Evolutionary conservation across 1,140 invertebrate genomes (phyloP), one percentile per base, ranked within the genome.

Genomic region (Eubasilissa regina): DNA sequence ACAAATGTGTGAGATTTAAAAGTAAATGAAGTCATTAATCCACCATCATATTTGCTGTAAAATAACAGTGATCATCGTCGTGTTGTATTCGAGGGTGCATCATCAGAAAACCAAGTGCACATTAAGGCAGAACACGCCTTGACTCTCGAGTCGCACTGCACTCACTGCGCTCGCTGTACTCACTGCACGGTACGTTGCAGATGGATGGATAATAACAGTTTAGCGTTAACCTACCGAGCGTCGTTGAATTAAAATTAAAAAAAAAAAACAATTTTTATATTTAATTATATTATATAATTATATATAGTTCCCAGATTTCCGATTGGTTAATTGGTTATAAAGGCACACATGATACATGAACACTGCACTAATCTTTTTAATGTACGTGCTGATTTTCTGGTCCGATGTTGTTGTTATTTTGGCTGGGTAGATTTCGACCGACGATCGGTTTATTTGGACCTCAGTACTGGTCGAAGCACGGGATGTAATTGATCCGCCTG

Each of bases 161-260:
- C 21, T 64, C 19, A 12, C 17, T 35, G n/a, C 35, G 13, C 21
- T 64, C 19, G 3, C 17, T 35, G n/a, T 13, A 35, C 6, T 35
- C 25, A 35, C 25, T 35, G 25, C 25, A 35, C 25, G 25, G 25
- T 35, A 6, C 25, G 25, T 0, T 68, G 7, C 62, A 47, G 44
- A 68, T 68, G 44, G 64, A 45, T n/a, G 73, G 72, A 79, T 75
- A 79, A 79, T 79, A 75, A 79, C 78, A 79, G 72, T 75, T 79
- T 79, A 48, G 15, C 45, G 60, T 75, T 79, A 55, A 78, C 66
- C 77, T 51, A 56, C 17, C 9, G 17, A 17, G 6, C 43, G 43
- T 21, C 3, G 13, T 21, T 0, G 3, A 56, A 17, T 17, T 17
- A 56, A 0, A 13, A 21, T 62, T 19, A 51, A 51, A 51, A 51